phyloP scores from a whole-genome alignment of 2,797 vertebrate genomes.

The Clarias pachynema region DNA sequence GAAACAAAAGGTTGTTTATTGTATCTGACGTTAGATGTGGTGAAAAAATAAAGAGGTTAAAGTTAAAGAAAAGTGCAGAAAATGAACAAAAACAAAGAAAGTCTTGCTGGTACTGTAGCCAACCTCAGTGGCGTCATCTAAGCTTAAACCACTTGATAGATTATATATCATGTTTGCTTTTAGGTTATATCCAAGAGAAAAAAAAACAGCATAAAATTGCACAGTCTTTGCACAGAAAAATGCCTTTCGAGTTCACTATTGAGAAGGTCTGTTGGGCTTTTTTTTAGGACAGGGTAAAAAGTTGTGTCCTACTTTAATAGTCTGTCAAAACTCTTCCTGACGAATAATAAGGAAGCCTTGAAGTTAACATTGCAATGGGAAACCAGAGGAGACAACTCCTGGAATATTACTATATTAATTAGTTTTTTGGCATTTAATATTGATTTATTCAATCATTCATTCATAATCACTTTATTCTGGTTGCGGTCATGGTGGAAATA shows the following conservation, averaged over 20 bases:
- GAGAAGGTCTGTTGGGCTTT: neutral
- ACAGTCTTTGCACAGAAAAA: neutral
- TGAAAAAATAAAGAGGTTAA: too few species aligned
- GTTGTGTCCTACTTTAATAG: neutral
- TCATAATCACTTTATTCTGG: neutral
- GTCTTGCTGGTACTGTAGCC: too few species aligned
- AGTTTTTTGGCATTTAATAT: neutral
- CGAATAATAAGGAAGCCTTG: neutral
- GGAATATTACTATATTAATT: neutral
- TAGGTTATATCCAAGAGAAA: neutral
- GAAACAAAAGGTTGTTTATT: too few species aligned
- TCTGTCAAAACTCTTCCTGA: neutral
- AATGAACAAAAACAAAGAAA: too few species aligned
- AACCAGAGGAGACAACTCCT: neutral
- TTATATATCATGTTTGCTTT: neutral
- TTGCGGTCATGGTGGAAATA: neutral
- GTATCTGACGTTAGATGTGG: too few species aligned
- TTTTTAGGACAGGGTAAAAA: neutral
- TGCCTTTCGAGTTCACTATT: neutral
- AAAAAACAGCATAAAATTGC: neutral
- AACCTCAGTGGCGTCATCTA: neutral
- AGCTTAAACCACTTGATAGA: neutral
- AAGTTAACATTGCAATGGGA: neutral
- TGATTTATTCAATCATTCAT: neutral
- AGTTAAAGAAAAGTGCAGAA: too few species aligned